Evolutionary conservation across 2,797 vertebrate genomes (phyloP).

Genomic region (Rhyacichthys aspro): DNA sequence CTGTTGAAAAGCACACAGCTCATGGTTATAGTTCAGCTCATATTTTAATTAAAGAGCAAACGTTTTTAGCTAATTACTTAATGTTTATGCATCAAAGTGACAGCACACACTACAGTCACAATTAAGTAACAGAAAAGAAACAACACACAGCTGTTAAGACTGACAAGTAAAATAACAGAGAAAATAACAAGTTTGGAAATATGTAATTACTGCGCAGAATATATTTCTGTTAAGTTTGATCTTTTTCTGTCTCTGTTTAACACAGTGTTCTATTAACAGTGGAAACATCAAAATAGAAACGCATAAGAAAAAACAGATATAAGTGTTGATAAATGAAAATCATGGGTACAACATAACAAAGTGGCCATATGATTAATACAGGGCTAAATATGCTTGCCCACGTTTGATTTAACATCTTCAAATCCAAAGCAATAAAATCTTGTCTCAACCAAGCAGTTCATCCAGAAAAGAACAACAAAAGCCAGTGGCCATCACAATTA

Average conservation of each 20-base stretch:
- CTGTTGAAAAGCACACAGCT: conserved; percentile 33
- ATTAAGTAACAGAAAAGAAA: conserved; percentile 38
- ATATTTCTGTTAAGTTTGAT: conserved; percentile 47
- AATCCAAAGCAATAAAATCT: conserved; percentile 10
- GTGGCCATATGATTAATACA: conserved; percentile 15
- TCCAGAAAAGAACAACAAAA: conserved; percentile 38
- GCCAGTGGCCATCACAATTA: conserved; percentile 46
- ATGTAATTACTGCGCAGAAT: conserved; percentile 49
- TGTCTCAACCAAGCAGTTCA: conserved; percentile 21
- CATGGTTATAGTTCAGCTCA: conserved; percentile 24
- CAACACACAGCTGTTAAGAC: conserved; percentile 34
- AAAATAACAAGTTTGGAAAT: conserved; percentile 38
- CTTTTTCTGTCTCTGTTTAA: conserved; percentile 30
- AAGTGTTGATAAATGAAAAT: conserved; percentile 11
- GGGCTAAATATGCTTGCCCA: neutral
- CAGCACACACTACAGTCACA: conserved; percentile 40
- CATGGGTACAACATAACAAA: conserved; percentile 6
- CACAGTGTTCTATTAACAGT: conserved; percentile 35
- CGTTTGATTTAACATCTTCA: conserved; percentile 8
- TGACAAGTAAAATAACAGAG: conserved; percentile 57
- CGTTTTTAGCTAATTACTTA: conserved; percentile 46
- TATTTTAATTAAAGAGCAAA: conserved; percentile 51
- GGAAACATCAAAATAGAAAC: conserved; percentile 18
- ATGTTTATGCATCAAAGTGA: conserved; percentile 48
- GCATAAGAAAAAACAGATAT: conserved; percentile 16